Evolutionary conservation across 2,888 invertebrate genomes (phyloP), one percentile per base, ranked within the genome.

Genomic region (Hirtodrosophila duncani): DNA sequence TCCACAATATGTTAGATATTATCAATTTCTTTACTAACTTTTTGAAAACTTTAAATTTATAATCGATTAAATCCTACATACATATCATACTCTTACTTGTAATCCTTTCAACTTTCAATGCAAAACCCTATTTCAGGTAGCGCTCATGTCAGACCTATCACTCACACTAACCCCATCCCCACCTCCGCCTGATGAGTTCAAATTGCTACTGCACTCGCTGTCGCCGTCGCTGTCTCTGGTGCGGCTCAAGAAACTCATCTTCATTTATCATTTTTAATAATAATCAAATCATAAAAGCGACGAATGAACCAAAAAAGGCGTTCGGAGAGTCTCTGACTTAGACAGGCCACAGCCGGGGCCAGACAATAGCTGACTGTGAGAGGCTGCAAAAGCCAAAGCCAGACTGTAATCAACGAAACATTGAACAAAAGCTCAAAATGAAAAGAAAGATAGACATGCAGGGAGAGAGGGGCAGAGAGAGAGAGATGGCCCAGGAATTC

Each of bases 251-350:
- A 37, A 49, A 53, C 63, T 69, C 81, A 72, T 78, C 78, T 78
- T 79, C 78, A 78, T 78, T 78, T 78, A 78, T 78, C 78, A 78
- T 77, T 81, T 81, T 81, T 80, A 77, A 81, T 78, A 81, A 81
- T 79, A 72, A 78, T 78, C 77, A 79, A 78, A 79, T 67, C 77
- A 71, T 63, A 62, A 75, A 81, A 63, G 75, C 67, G 46, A 26
- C 45, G 68, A 67, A 60, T 53, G 59, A 51, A 38, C 49, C 41
- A 26, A 11, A 50, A 53, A 42, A 74, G 67, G 63, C 77, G 60
- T 67, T 64, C n/a, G n/a, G n/a, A n/a, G n/a, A n/a, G n/a, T n/a
- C n/a, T n/a, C n/a, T n/a, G n/a, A n/a, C n/a, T n/a, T n/a, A n/a
- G n/a, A 44, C 42, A 61, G 43, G 50, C 41, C 38, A 43, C 57